A percentile compares a stretch with the other conserved stretches of the same genome.
Evolutionary conservation across 2,888 invertebrate species (phyloP).

Genomic region (Micropterix aruncella): DNA sequence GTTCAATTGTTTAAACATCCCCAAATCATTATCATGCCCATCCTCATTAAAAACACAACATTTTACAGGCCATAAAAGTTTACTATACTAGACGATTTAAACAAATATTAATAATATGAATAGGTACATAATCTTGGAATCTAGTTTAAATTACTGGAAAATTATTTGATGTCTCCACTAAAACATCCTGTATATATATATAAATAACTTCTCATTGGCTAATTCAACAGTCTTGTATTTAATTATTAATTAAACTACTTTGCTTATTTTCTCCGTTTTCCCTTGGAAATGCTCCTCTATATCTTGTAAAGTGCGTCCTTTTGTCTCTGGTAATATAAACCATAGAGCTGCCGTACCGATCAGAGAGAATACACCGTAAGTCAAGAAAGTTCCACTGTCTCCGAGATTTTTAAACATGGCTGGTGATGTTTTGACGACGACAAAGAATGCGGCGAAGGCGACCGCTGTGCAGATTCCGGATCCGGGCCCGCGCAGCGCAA

Average conservation of each 20-base stretch:
- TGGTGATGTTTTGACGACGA: conserved; percentile 53
- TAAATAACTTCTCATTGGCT: neutral
- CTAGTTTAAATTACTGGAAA: no score
- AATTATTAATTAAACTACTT: neutral
- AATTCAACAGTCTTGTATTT: neutral
- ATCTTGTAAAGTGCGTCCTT: conserved; percentile 50
- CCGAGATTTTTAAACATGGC: conserved; percentile 41
- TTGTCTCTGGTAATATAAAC: conserved; percentile 52
- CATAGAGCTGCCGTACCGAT: conserved; percentile 43
- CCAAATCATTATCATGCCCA: no score
- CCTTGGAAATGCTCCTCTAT: conserved; percentile 45
- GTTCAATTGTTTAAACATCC: no score
- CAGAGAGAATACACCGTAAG: conserved; percentile 43
- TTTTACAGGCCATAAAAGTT: no score
- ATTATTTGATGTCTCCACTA: no score
- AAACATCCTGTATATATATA: neutral
- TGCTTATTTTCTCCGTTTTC: no score
- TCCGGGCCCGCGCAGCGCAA: conserved; percentile 45
- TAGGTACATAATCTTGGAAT: no score
- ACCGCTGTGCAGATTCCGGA: conserved; percentile 52
- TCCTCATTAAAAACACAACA: no score
- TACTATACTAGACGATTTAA: no score
- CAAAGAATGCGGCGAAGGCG: conserved; percentile 47
- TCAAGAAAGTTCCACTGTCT: conserved; percentile 43
- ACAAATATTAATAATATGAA: no score